Conservation (phyloP, 35 echinoderm and acorn worm species). For the Apostichopus californicus region DNA sequence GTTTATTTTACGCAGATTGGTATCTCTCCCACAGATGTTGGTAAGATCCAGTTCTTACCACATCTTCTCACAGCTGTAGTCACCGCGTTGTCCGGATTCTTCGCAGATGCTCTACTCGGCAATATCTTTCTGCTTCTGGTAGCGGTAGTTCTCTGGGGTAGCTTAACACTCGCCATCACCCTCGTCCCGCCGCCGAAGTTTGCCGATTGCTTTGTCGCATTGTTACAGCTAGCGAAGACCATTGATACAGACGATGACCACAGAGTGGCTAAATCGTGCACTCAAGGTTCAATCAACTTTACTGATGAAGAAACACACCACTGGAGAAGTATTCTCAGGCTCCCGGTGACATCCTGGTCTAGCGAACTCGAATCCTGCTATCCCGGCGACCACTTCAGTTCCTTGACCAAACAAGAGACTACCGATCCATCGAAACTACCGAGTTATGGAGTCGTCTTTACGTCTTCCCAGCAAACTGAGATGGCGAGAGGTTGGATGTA, state of each 20-base stretch:
- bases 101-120: slow-evolving; percentile 8
- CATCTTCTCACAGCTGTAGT: slow-evolving; percentile 28
- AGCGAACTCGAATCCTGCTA: slow-evolving; percentile 24
- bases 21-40: slow-evolving; percentile 34
- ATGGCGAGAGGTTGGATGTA: slow-evolving; percentile 52
- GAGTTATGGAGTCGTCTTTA: slow-evolving; percentile 30
- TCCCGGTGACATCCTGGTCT: slow-evolving; percentile 18
- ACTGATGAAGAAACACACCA: slow-evolving; percentile 8
- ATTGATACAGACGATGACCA: background rate
- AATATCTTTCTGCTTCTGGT: slow-evolving; percentile 26
- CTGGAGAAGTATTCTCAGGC: slow-evolving; percentile 26
- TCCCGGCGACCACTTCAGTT: background rate
- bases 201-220: slow-evolving; percentile 10
- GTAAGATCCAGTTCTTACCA: slow-evolving; percentile 33
- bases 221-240: background rate
- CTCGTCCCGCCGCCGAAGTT: slow-evolving; percentile 21
- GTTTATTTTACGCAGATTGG: slow-evolving; percentile 49
- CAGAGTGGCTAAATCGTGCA: background rate
- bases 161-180: background rate
- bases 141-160: slow-evolving; percentile 18
- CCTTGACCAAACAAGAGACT: slow-evolving; percentile 20
- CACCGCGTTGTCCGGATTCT: background rate
- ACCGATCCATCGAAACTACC: background rate
- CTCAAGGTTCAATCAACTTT: background rate
- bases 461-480: slow-evolving; percentile 31